Percentiles rank a stretch among this genome's conserved stretches.
Evolutionary conservation across 2,113 vertebrate genomes (phyloP).

Genomic region (Chloroceryle aenea): DNA sequence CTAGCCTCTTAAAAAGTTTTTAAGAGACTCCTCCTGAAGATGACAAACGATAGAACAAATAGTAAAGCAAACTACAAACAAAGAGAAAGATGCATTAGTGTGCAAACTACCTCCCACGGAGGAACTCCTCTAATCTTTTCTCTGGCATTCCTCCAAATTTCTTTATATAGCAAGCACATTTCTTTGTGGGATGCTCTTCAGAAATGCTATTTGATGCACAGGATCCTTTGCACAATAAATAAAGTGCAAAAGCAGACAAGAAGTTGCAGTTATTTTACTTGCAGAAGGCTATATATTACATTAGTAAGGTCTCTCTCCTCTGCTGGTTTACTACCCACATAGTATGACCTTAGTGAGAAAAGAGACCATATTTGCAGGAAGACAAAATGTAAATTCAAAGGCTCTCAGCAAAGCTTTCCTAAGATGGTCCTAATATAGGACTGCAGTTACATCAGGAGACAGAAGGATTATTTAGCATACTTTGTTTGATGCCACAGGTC

Average conservation of each 20-base stretch:
- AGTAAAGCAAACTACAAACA: not conserved
- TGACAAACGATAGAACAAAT: not conserved
- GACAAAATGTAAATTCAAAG: not conserved
- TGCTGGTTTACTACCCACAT: not conserved
- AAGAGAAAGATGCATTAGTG: not conserved
- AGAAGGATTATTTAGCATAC: not conserved
- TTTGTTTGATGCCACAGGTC: not conserved
- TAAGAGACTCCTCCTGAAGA: not conserved
- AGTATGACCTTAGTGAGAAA: not conserved
- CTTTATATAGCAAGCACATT: not conserved
- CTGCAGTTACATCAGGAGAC: not conserved
- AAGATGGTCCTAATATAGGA: not conserved
- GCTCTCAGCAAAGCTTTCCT: not conserved
- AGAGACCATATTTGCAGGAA: not conserved
- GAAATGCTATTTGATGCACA: not conserved
- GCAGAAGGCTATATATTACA: not conserved
- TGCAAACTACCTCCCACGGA: not conserved
- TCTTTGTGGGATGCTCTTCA: not conserved
- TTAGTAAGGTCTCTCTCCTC: not conserved
- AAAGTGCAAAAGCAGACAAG: not conserved
- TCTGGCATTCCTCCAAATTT: not conserved
- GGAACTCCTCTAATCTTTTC: not conserved
- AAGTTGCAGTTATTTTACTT: not conserved
- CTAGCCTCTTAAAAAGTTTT: not conserved
- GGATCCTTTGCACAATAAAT: not conserved